phyloP scores from a whole-genome alignment of 2,113 vertebrate species.

The Urocynchramus pylzowi region DNA sequence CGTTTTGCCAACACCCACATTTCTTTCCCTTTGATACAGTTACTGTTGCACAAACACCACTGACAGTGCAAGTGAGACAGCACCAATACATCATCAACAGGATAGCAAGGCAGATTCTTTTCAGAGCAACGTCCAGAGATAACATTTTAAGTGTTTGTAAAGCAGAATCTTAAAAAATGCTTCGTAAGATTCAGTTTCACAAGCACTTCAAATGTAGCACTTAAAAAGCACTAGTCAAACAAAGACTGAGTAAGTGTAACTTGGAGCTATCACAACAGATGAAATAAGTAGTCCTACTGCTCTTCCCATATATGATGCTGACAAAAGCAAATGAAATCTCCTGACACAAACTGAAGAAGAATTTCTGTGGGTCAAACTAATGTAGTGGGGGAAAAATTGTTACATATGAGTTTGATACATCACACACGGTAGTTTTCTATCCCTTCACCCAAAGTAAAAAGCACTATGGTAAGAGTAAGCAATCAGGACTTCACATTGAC shows the following conservation, averaged over 20 bases:
- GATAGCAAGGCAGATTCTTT: not conserved
- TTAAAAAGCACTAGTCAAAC: not conserved
- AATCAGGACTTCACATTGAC: not conserved
- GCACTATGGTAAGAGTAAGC: not conserved
- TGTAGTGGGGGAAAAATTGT: not conserved
- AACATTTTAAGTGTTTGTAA: not conserved
- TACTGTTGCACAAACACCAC: not conserved
- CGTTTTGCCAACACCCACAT: fast-evolving
- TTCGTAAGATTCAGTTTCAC: not conserved
- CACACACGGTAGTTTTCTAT: not conserved
- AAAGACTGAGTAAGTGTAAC: not conserved
- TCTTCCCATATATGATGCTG: not conserved
- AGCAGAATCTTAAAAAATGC: not conserved
- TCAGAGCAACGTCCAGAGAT: not conserved
- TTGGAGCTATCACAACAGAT: not conserved
- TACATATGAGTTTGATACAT: not conserved
- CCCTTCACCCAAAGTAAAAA: not conserved
- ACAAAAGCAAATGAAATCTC: not conserved
- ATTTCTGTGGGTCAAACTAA: not conserved
- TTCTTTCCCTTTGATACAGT: not conserved
- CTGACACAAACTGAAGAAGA: not conserved
- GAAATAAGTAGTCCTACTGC: not conserved
- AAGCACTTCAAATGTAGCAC: not conserved
- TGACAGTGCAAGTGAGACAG: not conserved
- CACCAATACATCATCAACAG: not conserved